These are phyloP conservation scores for Luffia ferchaultella DNA, from an alignment of 2,888 invertebrate species.

Conservation along the genomic window DNA sequence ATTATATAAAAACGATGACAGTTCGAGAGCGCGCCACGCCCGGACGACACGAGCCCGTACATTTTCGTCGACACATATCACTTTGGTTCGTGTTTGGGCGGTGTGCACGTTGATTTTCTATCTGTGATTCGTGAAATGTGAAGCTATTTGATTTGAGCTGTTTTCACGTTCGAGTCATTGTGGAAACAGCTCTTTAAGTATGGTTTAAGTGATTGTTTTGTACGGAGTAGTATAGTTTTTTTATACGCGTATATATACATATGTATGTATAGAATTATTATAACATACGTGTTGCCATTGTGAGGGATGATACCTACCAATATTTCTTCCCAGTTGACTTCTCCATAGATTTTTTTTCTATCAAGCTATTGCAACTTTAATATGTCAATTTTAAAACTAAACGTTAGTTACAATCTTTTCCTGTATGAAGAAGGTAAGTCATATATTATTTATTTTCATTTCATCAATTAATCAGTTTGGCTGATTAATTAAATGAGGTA, in stretches of 20 bases:
- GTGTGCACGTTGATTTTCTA: background rate
- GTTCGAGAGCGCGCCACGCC: too few relatives aligned
- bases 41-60: too few relatives aligned
- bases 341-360: too few relatives aligned
- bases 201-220: background rate
- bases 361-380: too few relatives aligned
- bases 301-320: background rate
- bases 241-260: background rate
- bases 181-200: background rate
- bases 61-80: conserved; percentile 45
- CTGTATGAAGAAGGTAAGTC: too few relatives aligned
- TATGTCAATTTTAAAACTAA: too few relatives aligned
- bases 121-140: background rate
- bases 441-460: too few relatives aligned
- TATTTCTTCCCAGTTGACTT: background rate
- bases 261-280: background rate
- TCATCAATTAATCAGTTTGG: too few relatives aligned
- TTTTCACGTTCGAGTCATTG: background rate
- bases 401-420: too few relatives aligned
- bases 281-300: too few relatives aligned
- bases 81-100: conserved; percentile 30
- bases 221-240: background rate
- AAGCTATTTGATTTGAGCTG: background rate
- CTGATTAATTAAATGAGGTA: too few relatives aligned
- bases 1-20: too few relatives aligned